Evolutionary conservation across 2,797 vertebrate genomes (phyloP).

Genomic region (Xiphophorus birchmanni): DNA sequence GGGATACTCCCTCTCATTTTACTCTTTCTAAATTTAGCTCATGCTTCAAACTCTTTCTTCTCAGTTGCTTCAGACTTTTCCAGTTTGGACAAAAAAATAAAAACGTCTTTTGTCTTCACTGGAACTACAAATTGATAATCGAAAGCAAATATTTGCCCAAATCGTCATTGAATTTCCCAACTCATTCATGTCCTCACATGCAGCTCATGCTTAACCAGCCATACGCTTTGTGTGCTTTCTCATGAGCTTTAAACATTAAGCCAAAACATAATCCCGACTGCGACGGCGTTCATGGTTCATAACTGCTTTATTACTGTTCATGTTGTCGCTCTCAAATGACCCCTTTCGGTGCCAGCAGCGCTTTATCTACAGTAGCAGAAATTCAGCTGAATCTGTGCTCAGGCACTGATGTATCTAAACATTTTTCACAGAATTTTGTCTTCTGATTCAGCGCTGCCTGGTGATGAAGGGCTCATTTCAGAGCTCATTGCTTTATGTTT

Average conservation of each 20-base stretch:
- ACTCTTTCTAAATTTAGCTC: neutral
- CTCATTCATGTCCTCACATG: slow-evolving; percentile 4
- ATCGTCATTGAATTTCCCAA: neutral
- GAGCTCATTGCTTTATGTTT: slow-evolving; percentile 38
- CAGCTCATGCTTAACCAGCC: slow-evolving; percentile 61
- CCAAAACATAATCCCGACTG: slow-evolving; percentile 44
- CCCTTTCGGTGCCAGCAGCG: slow-evolving; percentile 16
- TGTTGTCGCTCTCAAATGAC: slow-evolving; percentile 58
- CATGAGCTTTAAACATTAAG: slow-evolving; percentile 56
- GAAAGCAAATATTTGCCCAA: neutral
- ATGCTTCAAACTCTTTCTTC: slow-evolving; percentile 9
- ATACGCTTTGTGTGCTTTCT: slow-evolving; percentile 61
- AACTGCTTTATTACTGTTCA: slow-evolving; percentile 60
- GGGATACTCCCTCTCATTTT: slow-evolving; percentile 4
- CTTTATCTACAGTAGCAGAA: neutral
- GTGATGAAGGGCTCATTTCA: slow-evolving; percentile 59
- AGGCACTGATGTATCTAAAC: neutral
- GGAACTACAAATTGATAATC: neutral
- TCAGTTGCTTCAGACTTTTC: slow-evolving; percentile 11
- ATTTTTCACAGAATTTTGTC: neutral
- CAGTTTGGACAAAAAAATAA: neutral
- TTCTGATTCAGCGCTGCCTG: neutral
- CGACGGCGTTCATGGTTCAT: slow-evolving; percentile 47
- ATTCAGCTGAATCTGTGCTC: neutral
- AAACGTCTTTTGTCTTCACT: neutral